A percentile compares a stretch with the other conserved stretches of the same genome.
Conservation (phyloP, 2,888 invertebrate species). For the Axea sp. region DNA sequence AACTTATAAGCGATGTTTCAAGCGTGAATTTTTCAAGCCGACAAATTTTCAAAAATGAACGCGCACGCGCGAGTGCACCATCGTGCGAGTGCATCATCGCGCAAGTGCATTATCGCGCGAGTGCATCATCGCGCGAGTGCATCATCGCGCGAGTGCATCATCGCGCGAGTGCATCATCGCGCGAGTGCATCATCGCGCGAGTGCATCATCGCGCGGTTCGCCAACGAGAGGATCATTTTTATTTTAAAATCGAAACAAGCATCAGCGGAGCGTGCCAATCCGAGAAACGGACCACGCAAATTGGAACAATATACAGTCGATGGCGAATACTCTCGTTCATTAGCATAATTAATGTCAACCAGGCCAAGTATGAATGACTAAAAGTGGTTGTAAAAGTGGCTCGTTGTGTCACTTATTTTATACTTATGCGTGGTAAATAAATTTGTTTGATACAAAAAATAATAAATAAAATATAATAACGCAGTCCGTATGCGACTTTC, state of each 20-base stretch:
- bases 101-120: too few relatives aligned
- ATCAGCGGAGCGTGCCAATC: background rate
- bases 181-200: too few relatives aligned
- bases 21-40: too few relatives aligned
- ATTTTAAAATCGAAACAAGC: background rate
- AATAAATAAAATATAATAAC: background rate
- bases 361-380: slow-evolving; percentile 11
- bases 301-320: slow-evolving; percentile 7
- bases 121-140: too few relatives aligned
- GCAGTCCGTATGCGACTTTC: slow-evolving; percentile 2
- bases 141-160: too few relatives aligned
- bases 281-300: slow-evolving; percentile 6
- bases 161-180: too few relatives aligned
- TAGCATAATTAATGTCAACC: slow-evolving; percentile 41
- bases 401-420: slow-evolving; percentile 26
- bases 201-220: too few relatives aligned
- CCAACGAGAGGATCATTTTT: too few relatives aligned
- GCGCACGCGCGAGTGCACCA: too few relatives aligned
- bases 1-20: background rate
- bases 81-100: too few relatives aligned
- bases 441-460: slow-evolving; percentile 20
- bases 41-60: too few relatives aligned
- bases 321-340: slow-evolving; percentile 18
- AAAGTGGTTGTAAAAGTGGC: slow-evolving; percentile 18
- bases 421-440: slow-evolving; percentile 24